Conservation (phyloP, 2,888 invertebrate genomes). For the Habrosyne pyritoides region DNA sequence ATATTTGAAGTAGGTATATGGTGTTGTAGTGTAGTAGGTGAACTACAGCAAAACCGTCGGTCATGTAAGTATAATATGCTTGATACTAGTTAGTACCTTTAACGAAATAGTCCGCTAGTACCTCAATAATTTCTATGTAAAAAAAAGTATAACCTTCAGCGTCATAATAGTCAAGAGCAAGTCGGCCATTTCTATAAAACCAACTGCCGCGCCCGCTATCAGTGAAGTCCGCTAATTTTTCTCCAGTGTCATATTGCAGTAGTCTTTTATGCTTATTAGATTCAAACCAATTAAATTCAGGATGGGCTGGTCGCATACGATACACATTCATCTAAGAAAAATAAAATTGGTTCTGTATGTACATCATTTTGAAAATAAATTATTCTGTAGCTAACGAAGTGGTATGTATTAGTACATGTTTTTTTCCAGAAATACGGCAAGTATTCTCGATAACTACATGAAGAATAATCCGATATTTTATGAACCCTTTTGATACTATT, state of each 20-base stretch:
- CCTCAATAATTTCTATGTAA: too few relatives aligned
- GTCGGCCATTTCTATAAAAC: conserved; percentile 66
- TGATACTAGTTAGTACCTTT: too few relatives aligned
- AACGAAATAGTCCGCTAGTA: too few relatives aligned
- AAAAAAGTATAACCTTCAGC: conserved; percentile 57
- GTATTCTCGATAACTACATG: too few relatives aligned
- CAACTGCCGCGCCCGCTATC: conserved; percentile 66
- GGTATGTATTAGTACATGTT: not conserved
- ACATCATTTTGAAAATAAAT: not conserved
- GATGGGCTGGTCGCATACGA: conserved; percentile 73
- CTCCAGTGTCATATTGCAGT: conserved; percentile 65
- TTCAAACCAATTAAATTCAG: conserved; percentile 76
- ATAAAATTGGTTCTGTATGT: not conserved
- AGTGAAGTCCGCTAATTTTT: conserved; percentile 67
- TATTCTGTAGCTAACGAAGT: not conserved
- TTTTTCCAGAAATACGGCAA: too few relatives aligned
- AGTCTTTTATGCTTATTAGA: conserved; percentile 63
- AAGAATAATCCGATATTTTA: too few relatives aligned
- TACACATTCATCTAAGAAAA: conserved; percentile 69
- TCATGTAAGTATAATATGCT: too few relatives aligned
- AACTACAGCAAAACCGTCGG: too few relatives aligned
- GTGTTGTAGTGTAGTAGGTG: too few relatives aligned
- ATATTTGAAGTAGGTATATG: too few relatives aligned
- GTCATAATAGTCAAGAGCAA: conserved; percentile 73
- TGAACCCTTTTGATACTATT: too few relatives aligned